Evolutionary conservation across 2,888 invertebrate species (phyloP).

Genomic region (Willowsia nigromaculata): DNA sequence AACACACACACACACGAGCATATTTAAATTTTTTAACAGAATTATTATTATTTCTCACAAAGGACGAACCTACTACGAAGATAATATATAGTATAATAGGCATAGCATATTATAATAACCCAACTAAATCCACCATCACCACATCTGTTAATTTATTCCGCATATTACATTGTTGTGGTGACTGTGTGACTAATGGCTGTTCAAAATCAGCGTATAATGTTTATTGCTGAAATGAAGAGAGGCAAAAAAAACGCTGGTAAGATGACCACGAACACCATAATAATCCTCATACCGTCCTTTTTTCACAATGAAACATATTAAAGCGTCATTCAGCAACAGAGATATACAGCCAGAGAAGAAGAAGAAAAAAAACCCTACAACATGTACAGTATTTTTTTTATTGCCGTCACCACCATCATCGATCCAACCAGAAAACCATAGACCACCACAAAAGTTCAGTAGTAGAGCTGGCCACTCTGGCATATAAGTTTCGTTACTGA

Average conservation of each 20-base stretch:
- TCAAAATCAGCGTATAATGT: background rate
- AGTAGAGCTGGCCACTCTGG: no score
- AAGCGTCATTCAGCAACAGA: background rate
- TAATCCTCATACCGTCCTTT: background rate
- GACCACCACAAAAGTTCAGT: background rate
- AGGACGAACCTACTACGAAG: no score
- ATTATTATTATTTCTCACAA: no score
- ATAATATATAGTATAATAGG: background rate
- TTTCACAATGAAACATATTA: background rate
- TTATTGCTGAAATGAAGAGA: background rate
- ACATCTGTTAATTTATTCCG: conserved; percentile 45
- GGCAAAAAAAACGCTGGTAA: background rate
- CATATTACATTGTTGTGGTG: conserved; percentile 31
- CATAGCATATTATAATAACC: background rate
- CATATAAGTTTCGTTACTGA: no score
- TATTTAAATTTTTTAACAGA: background rate
- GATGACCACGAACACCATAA: conserved; percentile 23
- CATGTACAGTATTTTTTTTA: background rate
- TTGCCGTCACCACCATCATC: background rate
- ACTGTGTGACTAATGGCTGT: conserved; percentile 44
- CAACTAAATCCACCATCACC: conserved; percentile 17
- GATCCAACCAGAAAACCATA: background rate
- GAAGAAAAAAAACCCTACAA: background rate
- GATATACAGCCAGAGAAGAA: background rate
- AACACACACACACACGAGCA: background rate